Evolutionary conservation across 1,140 invertebrate genomes (phyloP), one percentile per base, ranked within the genome.

Genomic region (Drosophila prosaltans): DNA sequence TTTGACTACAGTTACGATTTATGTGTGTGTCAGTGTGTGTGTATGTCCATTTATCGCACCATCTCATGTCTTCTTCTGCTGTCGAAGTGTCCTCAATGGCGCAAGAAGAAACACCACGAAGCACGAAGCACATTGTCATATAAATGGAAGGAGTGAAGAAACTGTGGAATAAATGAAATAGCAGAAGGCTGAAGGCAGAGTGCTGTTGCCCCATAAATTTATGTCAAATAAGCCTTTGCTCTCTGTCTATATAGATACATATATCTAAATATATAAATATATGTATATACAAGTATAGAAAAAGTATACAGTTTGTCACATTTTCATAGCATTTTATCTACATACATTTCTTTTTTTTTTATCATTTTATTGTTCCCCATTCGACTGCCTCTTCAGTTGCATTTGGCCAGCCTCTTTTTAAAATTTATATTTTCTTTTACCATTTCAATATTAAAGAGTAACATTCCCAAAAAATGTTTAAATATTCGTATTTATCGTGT

Each of bases 31-130:
- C 3, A 4, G 6, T 36, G 32, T 36, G 32, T 36, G 32, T 36
- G 32, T 36, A 5, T 51, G 72, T 78, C 80, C 83, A 72, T 83
- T 88, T 86, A 86, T 86, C 83, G 83, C 83, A 75, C 83, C 68
- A 80, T 83, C 45, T 51, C 83, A 86, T 70, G 68, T 78, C 57
- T 59, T 72, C 62, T 60, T 73, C 41, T 60, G 60, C 39, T 43
- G 16, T 45, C 8, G 30, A 45, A 51, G 65, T 69, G 39, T 59
- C 45, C 41, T 65, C 45, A 45, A 43, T 59, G 32, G 45, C 16
- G 2, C 8, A 30, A 30, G 4, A 4, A 30, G 4, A 30, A 2
- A 30, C 28, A 21, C 16, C 16, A 26, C 21, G 8, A 51, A 21
- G 6, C 24, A 21, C 45, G 45, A 24, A 30, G 28, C 28, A 24